These are phyloP conservation scores for Drosophila rubida DNA, from an alignment of 2,888 invertebrate genomes.

Conservation along the genomic window DNA sequence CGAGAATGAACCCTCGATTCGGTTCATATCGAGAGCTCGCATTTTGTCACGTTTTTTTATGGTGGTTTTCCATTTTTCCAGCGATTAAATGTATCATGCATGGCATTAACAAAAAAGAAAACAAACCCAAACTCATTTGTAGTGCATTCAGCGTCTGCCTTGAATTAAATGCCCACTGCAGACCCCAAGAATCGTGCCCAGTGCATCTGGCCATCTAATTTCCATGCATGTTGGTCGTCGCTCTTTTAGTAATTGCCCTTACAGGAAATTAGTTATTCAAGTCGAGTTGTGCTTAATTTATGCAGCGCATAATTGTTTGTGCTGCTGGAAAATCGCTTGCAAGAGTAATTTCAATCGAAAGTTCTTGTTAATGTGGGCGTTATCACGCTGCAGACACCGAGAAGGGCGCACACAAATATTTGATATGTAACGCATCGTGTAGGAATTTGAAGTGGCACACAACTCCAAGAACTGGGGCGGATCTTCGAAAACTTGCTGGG, in stretches of 20 bases:
- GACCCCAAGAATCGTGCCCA: slow-evolving; percentile 5
- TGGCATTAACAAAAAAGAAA: slow-evolving; percentile 32
- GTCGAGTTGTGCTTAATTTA: slow-evolving; percentile 62
- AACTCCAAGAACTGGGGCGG: slow-evolving; percentile 45
- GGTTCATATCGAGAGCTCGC: slow-evolving; percentile 56
- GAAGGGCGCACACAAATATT: slow-evolving; percentile 30
- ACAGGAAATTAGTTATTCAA: slow-evolving; percentile 78
- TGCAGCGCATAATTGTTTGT: slow-evolving; percentile 71
- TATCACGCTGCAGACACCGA: slow-evolving; percentile 30
- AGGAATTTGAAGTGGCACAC: slow-evolving; percentile 63
- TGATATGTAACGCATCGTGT: slow-evolving; percentile 68
- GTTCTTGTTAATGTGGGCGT: slow-evolving; percentile 74
- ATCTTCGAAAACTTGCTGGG: slow-evolving; percentile 39
- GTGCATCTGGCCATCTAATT: slow-evolving; percentile 36
- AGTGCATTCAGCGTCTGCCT: slow-evolving; percentile 62
- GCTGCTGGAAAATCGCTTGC: slow-evolving; percentile 70
- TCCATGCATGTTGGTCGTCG: slow-evolving; percentile 25
- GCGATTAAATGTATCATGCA: slow-evolving; percentile 75
- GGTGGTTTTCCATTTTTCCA: slow-evolving; percentile 57
- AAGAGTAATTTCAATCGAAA: slow-evolving; percentile 39
- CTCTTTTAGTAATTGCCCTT: slow-evolving; percentile 63
- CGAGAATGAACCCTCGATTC: slow-evolving; percentile 23
- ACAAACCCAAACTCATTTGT: slow-evolving; percentile 54
- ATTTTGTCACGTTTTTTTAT: slow-evolving; percentile 77
- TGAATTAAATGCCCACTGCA: slow-evolving; percentile 49